Evolutionary conservation across 2,888 invertebrate species (phyloP).

Genomic region (Torymus texanus): DNA sequence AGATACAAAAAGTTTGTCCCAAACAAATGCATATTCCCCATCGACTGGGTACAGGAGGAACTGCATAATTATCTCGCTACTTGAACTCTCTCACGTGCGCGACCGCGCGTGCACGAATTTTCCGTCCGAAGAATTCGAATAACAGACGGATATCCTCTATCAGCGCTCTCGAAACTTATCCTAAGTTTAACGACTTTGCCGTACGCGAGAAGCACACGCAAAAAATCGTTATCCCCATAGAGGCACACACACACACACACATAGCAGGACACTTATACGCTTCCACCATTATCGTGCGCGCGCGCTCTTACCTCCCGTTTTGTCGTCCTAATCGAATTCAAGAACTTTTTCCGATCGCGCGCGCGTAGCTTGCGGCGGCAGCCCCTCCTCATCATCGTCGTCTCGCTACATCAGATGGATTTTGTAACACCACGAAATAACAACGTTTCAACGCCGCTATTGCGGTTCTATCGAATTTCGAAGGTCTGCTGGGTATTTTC

Average conservation of each 20-base stretch:
- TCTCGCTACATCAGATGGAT: constrained; percentile 20
- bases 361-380: neutral
- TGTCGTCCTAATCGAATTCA: constrained; percentile 43
- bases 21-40: too few relatives aligned
- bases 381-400: neutral
- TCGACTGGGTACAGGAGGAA: too few relatives aligned
- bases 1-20: too few relatives aligned
- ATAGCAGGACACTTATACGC: neutral
- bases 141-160: neutral
- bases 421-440: constrained; percentile 20
- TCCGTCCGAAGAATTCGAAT: constrained; percentile 16
- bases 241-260: neutral
- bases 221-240: constrained; percentile 21
- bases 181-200: constrained; percentile 28
- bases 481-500: too few relatives aligned
- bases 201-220: neutral
- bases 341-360: constrained; percentile 31
- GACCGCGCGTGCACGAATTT: neutral
- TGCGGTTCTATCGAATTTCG: constrained; percentile 25
- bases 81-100: too few relatives aligned
- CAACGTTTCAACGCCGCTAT: neutral
- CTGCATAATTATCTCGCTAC: constrained; percentile 7
- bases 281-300: neutral
- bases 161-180: neutral
- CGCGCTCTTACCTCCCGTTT: constrained; percentile 35